Evolutionary conservation across 2,113 vertebrate genomes (phyloP), one percentile per base, ranked within the genome.

Genomic region (Catharus fuscescens): DNA sequence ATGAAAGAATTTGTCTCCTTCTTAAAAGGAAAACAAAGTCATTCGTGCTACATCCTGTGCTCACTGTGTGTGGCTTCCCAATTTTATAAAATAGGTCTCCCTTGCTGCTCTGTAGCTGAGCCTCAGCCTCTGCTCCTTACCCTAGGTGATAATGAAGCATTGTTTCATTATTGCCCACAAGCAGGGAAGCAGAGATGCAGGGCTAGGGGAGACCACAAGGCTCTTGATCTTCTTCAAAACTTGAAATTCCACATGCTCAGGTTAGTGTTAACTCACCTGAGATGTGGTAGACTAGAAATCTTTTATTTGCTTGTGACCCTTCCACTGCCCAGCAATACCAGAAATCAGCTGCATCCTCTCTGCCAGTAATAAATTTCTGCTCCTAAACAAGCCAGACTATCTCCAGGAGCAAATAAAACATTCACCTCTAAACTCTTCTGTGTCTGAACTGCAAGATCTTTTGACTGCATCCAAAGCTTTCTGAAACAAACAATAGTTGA

Each of bases 341-440:
- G 45, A 95, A 96, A 90, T 77, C 89, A 83, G 67, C 64, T 83
- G 76, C 8, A 0, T 86, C 32, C 28, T 83, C 5, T 5, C 45
- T 80, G 79, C 32, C 74, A 95, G 62, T 21, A 70, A 59, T 69
- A 72, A 82, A 86, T 52, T 81, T 76, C 61, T 91, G 59, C 67
- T 93, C 72, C 85, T 70, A 66, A 90, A 76, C 34, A 72, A 60
- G 59, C 53, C 60, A 44, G 36, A 50, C 36, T 76, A 65, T 80
- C 54, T 69, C 36, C 74, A 90, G 56, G 53, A 94, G 90, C 74
- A 90, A 91, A 73, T 62, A 80, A 85, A 89, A 53, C 18, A 28
- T 53, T 85, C 2, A 2, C 32, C 24, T 86, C 76, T 45, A 52
- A 83, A 80, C 54, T 80, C 6, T 40, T 69, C 67, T 61, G 13